Evolutionary conservation across 2,888 invertebrate genomes (phyloP).

Genomic region (Allacma fusca): DNA sequence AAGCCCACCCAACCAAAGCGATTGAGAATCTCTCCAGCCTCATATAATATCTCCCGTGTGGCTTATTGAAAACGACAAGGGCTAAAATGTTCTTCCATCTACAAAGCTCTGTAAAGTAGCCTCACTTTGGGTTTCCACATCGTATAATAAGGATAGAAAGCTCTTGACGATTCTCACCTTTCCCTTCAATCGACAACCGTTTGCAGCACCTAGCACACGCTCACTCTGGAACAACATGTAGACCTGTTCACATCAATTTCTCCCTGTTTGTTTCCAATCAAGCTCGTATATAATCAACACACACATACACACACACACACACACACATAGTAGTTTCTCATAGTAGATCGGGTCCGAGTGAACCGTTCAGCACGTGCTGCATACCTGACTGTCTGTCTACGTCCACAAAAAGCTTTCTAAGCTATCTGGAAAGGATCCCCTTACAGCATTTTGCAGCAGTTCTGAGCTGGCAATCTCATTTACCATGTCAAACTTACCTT

Average conservation of each 20-base stretch:
- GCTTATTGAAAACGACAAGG: constrained; percentile 2
- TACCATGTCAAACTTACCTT: constrained; percentile 55
- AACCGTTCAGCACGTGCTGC: too few species aligned
- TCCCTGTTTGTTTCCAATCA: not conserved
- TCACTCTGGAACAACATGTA: constrained; percentile 16
- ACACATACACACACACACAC: not conserved
- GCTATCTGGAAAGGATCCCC: too few species aligned
- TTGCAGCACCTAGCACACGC: not conserved
- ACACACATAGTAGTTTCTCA: not conserved
- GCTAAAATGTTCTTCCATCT: not conserved
- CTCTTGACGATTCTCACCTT: not conserved
- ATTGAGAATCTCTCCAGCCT: constrained; percentile 18
- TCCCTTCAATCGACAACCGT: constrained; percentile 4
- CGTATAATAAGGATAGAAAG: constrained; percentile 3
- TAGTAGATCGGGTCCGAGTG: too few species aligned
- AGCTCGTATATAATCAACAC: not conserved
- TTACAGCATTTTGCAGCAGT: too few species aligned
- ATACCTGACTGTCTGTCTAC: too few species aligned
- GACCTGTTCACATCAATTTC: not conserved
- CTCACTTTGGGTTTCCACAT: constrained; percentile 16
- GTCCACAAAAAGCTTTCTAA: too few species aligned
- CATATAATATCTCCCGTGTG: constrained; percentile 12
- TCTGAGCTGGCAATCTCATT: too few species aligned
- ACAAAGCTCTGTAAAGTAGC: not conserved
- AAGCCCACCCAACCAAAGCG: constrained; percentile 25